Conservation (phyloP, 2,888 invertebrate genomes). For the Clunio marinus region DNA sequence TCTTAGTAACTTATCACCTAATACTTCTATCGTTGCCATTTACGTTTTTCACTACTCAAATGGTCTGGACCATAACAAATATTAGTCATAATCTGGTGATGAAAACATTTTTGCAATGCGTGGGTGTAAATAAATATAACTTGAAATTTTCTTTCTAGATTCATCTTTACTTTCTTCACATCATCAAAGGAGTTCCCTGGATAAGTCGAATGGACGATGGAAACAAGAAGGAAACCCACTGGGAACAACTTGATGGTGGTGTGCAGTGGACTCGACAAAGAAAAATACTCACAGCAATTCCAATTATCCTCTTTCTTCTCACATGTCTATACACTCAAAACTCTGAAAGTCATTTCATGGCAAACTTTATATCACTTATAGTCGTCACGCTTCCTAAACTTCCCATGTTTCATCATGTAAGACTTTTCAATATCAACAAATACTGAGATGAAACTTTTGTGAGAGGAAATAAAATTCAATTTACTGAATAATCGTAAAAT, state of each 20-base stretch:
- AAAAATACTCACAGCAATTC: slow-evolving; percentile 6
- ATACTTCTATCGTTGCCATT: slow-evolving; percentile 3
- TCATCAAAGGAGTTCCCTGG: slow-evolving; percentile 20
- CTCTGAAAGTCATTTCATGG: slow-evolving; percentile 9
- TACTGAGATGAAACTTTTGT: neutral
- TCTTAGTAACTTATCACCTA: slow-evolving; percentile 11
- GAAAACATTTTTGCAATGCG: neutral
- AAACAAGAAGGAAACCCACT: slow-evolving; percentile 15
- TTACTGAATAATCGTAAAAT: neutral
- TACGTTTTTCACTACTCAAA: neutral
- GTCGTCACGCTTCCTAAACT: neutral
- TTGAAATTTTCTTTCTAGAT: neutral
- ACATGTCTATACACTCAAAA: slow-evolving; percentile 20
- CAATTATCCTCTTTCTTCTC: slow-evolving; percentile 15
- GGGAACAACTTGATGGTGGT: slow-evolving; percentile 20
- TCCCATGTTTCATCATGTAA: slow-evolving; percentile 5
- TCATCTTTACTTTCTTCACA: slow-evolving; percentile 18
- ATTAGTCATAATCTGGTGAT: slow-evolving; percentile 17
- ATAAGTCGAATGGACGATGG: neutral
- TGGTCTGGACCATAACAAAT: slow-evolving; percentile 22
- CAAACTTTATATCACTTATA: slow-evolving; percentile 19
- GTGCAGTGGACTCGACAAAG: neutral
- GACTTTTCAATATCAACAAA: slow-evolving; percentile 26
- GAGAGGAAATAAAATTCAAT: neutral
- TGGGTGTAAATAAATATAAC: neutral